Base-by-base conservation (phyloP, 53 echinoderm and acorn worm species). In the Actinopyga echinites region DNA sequence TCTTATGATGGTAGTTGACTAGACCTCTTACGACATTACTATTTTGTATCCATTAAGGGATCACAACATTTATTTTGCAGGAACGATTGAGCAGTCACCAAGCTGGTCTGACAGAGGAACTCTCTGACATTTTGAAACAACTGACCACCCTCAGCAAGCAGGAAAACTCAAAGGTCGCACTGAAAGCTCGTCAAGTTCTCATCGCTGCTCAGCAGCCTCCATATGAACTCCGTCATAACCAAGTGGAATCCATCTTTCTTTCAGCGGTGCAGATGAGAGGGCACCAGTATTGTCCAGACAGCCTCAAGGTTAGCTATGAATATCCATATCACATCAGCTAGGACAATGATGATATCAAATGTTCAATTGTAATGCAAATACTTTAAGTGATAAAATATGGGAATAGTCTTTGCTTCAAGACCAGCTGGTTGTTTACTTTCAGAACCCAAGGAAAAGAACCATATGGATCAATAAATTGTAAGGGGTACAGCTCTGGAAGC, bases 221-320 rank as follows among this genome's bases (percentile, higher is more conserved):
- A 21, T 99, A 91, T 55, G 94, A 95, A 44, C 92, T 99, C 55
- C 83, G 99, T 31, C 99, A 94, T 68, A 99, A 99, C 67, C 99
- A 99, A 56, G 99, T 99, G 28, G 99, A 99, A 59, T 95, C 92
- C 56, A 99, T 99, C 85, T 99, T 99, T 89, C 84, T 99, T 25
- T 95, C 92, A 4, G 99, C 99, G 32, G 95, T 99, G 42, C 95
- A 99, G 68, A 99, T 99, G 99, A 95, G 92, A 45, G 99, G 99
- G 13, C 94, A 99, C 31, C 99, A 95, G 85, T 95, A 92, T 85
- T 95, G 95, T 80, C 99, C 99, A 4, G 94, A 94, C 34, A 94
- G 90, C 38, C 92, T 99, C 63, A 99, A 94, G 93, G 96, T 96
- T 42, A 6, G 74, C 38, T 25, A 10, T n/a, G 21, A 30, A 49